Base-by-base conservation (phyloP, 2,888 invertebrate genomes). In the Gortyna flavago region DNA sequence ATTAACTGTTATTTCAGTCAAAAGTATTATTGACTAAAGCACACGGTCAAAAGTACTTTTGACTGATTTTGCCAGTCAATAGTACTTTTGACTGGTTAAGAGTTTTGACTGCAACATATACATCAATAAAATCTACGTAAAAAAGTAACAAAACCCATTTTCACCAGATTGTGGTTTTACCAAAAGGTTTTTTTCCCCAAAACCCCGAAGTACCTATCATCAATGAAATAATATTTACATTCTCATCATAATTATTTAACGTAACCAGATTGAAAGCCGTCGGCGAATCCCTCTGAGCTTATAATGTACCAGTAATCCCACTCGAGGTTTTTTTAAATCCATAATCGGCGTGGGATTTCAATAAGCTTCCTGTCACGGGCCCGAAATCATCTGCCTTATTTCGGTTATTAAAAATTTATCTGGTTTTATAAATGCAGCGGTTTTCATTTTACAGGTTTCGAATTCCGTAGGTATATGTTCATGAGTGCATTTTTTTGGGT, bases 261-360 rank as follows among this genome's bases (percentile, higher is more conserved):
- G 91, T 89, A 92, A 89, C 90, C 90, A 87, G 89, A 87, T 86
- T 86, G 86, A 88, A 91, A 89, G 83, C 85, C 89, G 85, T 80
- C 92, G 92, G 91, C 92, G 89, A 87, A 88, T 88, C 91, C 90
- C 89, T 86, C 92, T 90, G 89, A 92, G 92, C 91, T 92, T 94
- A 93, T 95, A 95, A 95, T 95, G 95, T 94, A 91, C 94, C 94
- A 93, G 94, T 95, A 95, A 95, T 94, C 92, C 95, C 95, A 95
- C 95, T 95, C 93, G 91, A 95, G 91, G 93, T 95, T 95, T 94
- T 95, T 89, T 74, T 91, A 92, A 94, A 92, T 91, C 88, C 87
- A 80, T 94, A 95, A 96, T 95, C 95, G 92, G 88, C 95, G 96
- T 96, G 96, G 91, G 96, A 96, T 94, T 93, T 94, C 94, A 94